These are phyloP conservation scores for Monochamus saltuarius DNA, from an alignment of 1,140 invertebrate genomes.

Conservation along the genomic window DNA sequence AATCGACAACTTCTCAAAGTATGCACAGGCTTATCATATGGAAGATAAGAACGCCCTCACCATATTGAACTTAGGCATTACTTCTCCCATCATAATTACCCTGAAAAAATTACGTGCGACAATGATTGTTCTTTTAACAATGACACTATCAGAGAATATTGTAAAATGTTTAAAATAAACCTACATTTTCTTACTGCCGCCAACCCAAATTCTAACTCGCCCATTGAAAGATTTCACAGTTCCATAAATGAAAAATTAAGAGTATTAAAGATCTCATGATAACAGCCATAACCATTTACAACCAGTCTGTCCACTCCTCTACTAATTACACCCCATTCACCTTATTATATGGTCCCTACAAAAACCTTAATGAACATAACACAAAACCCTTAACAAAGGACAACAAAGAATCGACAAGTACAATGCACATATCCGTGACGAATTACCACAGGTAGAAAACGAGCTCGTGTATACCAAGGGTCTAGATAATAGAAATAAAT, in stretches of 20 bases:
- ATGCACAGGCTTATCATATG: slow-evolving; percentile 29
- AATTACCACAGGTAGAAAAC: no score
- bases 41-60: slow-evolving; percentile 22
- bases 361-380: neutral
- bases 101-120: slow-evolving; percentile 34
- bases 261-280: slow-evolving; percentile 22
- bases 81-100: slow-evolving; percentile 31
- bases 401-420: no score
- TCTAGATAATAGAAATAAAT: no score
- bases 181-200: slow-evolving; percentile 26
- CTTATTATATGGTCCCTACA: slow-evolving; percentile 16
- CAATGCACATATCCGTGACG: no score
- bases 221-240: slow-evolving; percentile 37
- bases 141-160: slow-evolving; percentile 32
- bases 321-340: slow-evolving; percentile 25
- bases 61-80: slow-evolving; percentile 34
- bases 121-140: slow-evolving; percentile 33
- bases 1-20: slow-evolving; percentile 41
- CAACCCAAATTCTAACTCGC: slow-evolving; percentile 27
- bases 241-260: slow-evolving; percentile 37
- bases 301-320: slow-evolving; percentile 33
- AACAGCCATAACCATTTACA: slow-evolving; percentile 28
- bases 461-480: no score
- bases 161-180: slow-evolving; percentile 32
- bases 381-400: no score